Evolutionary conservation across 2,797 vertebrate species (phyloP).

Genomic region (Oreonectes daqikongensis): DNA sequence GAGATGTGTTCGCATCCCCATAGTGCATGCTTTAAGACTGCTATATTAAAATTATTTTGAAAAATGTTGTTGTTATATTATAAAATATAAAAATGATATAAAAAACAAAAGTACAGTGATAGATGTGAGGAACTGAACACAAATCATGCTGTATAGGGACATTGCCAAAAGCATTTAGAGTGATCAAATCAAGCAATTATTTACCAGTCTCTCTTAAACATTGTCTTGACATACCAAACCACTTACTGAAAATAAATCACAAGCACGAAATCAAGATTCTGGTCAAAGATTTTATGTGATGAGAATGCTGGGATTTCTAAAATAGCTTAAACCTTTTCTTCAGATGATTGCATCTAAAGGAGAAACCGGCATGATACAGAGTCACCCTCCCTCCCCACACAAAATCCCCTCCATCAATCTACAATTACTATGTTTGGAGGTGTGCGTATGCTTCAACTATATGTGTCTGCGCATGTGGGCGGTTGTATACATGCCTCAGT

Average conservation of each 20-base stretch:
- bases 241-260: background rate
- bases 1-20: too few relatives aligned
- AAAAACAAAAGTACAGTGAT: too few relatives aligned
- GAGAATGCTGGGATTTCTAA: conserved; percentile 21
- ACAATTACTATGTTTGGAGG: conserved; percentile 55
- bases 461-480: conserved; percentile 46
- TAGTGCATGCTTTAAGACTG: too few relatives aligned
- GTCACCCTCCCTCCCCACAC: conserved; percentile 36
- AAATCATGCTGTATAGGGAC: too few relatives aligned
- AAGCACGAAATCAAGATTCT: background rate
- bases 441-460: conserved; percentile 60
- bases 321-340: conserved; percentile 24
- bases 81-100: too few relatives aligned
- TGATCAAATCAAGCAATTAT: too few relatives aligned
- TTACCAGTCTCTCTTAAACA: too few relatives aligned
- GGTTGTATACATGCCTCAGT: conserved; percentile 56
- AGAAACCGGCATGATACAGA: conserved; percentile 50
- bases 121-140: too few relatives aligned
- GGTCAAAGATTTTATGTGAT: background rate
- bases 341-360: conserved; percentile 14
- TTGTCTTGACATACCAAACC: too few relatives aligned
- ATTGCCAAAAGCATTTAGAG: too few relatives aligned
- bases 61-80: too few relatives aligned
- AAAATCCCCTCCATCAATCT: conserved; percentile 49
- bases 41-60: too few relatives aligned